phyloP scores from a whole-genome alignment of 1,140 invertebrate genomes.

The Pristionchus pacificus region DNA sequence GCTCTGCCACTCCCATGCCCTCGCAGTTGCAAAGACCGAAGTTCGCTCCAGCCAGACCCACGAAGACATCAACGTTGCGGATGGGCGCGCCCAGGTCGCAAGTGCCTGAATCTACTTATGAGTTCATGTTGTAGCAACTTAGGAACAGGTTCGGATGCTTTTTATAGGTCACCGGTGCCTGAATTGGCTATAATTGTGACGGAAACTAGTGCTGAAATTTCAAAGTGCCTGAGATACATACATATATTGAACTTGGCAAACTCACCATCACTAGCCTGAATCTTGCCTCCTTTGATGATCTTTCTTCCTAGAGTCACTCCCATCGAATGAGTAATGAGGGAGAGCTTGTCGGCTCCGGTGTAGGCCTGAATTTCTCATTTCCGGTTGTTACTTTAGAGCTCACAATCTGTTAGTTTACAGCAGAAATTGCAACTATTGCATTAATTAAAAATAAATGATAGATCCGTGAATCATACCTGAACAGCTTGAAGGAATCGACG shows the following conservation, averaged over 20 bases:
- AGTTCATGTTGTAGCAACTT: neutral
- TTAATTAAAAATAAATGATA: no score
- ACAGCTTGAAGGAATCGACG: slow-evolving; percentile 34
- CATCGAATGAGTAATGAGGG: slow-evolving; percentile 40
- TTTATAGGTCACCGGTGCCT: neutral
- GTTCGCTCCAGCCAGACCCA: slow-evolving; percentile 39
- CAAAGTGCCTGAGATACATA: no score
- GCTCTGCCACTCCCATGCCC: slow-evolving; percentile 3
- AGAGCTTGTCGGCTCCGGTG: slow-evolving; percentile 28
- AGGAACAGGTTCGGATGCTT: neutral
- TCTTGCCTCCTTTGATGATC: slow-evolving; percentile 34
- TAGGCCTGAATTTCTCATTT: no score
- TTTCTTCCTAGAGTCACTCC: slow-evolving; percentile 41
- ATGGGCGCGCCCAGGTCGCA: slow-evolving; percentile 34
- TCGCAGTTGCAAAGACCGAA: slow-evolving; percentile 38
- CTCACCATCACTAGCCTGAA: slow-evolving; percentile 31
- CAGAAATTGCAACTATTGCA: neutral
- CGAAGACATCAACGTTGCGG: slow-evolving; percentile 33
- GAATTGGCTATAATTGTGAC: no score
- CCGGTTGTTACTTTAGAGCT: no score
- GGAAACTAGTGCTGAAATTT: no score
- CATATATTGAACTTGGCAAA: no score
- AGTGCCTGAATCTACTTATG: slow-evolving; percentile 20
- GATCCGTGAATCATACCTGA: no score
- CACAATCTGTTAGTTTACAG: slow-evolving; percentile 15